phyloP scores from a whole-genome alignment of 2,113 vertebrate species.

The Antechinus stuartii region DNA sequence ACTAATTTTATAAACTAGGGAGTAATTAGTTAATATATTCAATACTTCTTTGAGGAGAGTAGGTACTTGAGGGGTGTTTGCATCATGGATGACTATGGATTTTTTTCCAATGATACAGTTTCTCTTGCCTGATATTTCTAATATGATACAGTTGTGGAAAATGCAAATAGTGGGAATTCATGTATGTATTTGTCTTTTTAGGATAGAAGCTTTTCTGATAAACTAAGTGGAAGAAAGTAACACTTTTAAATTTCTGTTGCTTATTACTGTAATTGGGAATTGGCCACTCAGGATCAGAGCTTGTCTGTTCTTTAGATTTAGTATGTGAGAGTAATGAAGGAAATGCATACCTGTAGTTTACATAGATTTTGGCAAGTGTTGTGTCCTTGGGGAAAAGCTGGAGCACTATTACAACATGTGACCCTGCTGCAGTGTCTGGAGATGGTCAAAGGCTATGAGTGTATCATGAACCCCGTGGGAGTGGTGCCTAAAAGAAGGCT shows the following conservation, averaged over 20 bases:
- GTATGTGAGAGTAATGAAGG: background rate
- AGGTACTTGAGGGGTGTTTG: conserved; percentile 32
- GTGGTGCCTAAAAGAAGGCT: no score
- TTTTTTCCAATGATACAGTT: conserved; percentile 6
- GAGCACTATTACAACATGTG: background rate
- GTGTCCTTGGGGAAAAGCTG: background rate
- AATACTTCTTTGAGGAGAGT: conserved; percentile 12
- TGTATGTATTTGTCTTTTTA: conserved; percentile 35
- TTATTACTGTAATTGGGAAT: conserved; percentile 37
- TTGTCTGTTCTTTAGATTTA: conserved; percentile 35
- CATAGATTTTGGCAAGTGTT: background rate
- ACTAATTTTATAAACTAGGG: conserved; percentile 38
- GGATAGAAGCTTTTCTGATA: background rate
- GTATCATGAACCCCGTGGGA: background rate
- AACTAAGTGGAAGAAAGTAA: conserved; percentile 20
- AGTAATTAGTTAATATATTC: conserved; percentile 32
- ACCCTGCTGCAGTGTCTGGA: no score
- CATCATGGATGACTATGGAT: background rate
- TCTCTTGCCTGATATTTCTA: background rate
- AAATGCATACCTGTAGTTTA: background rate
- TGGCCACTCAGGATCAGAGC: conserved; percentile 36
- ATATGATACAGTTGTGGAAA: background rate
- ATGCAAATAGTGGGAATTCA: background rate
- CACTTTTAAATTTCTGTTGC: conserved; percentile 21
- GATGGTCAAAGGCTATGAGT: no score